These are phyloP conservation scores for Poeciliopsis retropinna DNA, from an alignment of 2,113 vertebrate genomes.

Conservation along the genomic window DNA sequence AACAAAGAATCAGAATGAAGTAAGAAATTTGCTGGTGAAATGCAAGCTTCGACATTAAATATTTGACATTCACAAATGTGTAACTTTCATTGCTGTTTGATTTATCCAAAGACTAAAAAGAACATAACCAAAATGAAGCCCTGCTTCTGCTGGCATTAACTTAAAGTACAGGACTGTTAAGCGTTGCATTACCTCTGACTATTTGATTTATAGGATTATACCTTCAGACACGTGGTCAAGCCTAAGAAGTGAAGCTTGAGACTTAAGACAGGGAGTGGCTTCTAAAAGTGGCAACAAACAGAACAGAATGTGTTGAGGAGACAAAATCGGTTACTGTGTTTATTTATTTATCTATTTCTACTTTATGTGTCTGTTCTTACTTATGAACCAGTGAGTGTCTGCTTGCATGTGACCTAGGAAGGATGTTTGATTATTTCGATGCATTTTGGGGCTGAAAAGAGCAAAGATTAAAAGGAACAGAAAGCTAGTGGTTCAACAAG, in stretches of 20 bases:
- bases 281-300: slow-evolving; percentile 64
- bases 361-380: slow-evolving; percentile 38
- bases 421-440: slow-evolving; percentile 15
- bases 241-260: slow-evolving; percentile 69
- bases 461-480: slow-evolving; percentile 11
- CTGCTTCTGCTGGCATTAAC: background rate
- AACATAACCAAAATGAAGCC: slow-evolving; percentile 10
- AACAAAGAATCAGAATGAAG: slow-evolving; percentile 3
- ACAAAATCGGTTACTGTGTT: slow-evolving; percentile 35
- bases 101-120: slow-evolving; percentile 3
- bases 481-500: slow-evolving; percentile 3
- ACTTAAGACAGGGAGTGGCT: slow-evolving; percentile 58
- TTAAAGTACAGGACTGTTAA: slow-evolving; percentile 38
- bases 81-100: background rate
- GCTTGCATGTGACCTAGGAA: slow-evolving; percentile 34
- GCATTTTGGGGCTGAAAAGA: slow-evolving; percentile 37
- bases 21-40: background rate
- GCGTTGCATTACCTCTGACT: slow-evolving; percentile 56
- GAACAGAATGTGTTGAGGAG: slow-evolving; percentile 54
- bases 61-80: background rate
- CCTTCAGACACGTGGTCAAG: slow-evolving; percentile 61
- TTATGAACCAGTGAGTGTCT: slow-evolving; percentile 36
- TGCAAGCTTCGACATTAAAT: background rate
- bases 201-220: slow-evolving; percentile 74
- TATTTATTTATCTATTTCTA: slow-evolving; percentile 19